phyloP scores from a whole-genome alignment of 2,113 vertebrate genomes.

The Odocoileus virginianus region DNA sequence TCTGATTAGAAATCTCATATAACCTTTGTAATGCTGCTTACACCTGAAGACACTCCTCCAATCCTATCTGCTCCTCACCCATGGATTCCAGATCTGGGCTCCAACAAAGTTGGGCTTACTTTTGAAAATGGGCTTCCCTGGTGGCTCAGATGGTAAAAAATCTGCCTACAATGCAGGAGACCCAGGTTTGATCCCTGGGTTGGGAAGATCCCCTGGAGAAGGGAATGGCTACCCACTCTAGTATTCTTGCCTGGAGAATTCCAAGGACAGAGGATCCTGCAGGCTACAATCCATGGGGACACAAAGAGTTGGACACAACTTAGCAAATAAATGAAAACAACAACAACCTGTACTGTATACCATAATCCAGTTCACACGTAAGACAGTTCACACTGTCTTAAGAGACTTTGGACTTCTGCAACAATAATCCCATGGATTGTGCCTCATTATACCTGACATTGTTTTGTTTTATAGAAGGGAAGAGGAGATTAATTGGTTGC shows the following conservation, averaged over 20 bases:
- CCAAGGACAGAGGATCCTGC: background rate
- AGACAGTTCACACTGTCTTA: background rate
- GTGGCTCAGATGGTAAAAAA: background rate
- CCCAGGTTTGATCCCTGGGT: background rate
- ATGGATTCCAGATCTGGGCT: background rate
- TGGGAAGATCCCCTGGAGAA: background rate
- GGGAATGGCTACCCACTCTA: background rate
- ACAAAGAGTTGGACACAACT: background rate
- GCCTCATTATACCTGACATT: background rate
- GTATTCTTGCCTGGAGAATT: background rate
- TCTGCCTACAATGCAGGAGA: background rate
- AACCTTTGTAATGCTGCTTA: background rate
- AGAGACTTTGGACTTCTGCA: background rate
- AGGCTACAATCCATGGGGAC: background rate
- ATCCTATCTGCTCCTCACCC: too few species aligned
- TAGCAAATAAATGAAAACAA: fast-evolving
- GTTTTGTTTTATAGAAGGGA: background rate
- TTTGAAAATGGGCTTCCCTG: background rate
- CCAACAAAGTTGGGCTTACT: background rate
- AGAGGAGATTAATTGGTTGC: background rate
- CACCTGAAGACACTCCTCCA: background rate
- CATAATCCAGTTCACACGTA: background rate
- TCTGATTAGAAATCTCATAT: background rate
- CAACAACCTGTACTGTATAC: background rate
- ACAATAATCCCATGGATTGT: too few species aligned